Base-by-base conservation (phyloP, 1,140 invertebrate genomes). In the Saccostrea cuccullata region DNA sequence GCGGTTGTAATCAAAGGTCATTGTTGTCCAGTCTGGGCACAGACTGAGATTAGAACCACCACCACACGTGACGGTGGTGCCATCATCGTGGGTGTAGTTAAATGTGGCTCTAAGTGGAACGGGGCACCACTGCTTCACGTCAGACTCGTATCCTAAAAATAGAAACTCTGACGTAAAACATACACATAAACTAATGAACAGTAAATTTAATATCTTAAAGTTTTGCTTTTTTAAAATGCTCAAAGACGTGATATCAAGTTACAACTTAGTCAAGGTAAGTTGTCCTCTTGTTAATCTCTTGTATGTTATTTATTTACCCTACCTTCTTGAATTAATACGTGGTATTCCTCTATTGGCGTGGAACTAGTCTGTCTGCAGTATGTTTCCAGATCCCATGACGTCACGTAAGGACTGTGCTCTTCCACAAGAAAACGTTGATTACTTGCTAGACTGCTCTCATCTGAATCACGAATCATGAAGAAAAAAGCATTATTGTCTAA, bases 301-400 rank as follows among this genome's bases (percentile, higher is more conserved):
- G 9, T 6, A 47, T 47, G 47, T 8, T 47, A 8, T 47, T 47
- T 40, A 23, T 15, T 23, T 13, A 55, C 58, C 67, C 30, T 26
- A 90, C 89, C 77, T 77, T 90, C 77, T 47, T 88, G 86, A 15
- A 90, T 58, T 13, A 90, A 82, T 17, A 88, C 26, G 47, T 90
- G 84, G 26, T 86, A 90, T 86, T 90, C 89, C 20, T 86, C 87
- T 20, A 9, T 55, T 11, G 56, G 55, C 5, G 86, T 67, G 23
- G 47, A 36, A 26, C 30, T 84, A n/a, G 47, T 82, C 36, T 77
- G 47, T 4, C n/a, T 26, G 58, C 83, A 82, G 20, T 88, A 90
- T 56, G 82, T 36, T 40, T 58, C 36, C 8, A 58, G 11, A 30
- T 82, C 47, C 67, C 87, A 70, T 26, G 40, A 60, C 70, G 77